Percentiles rank a stretch among this genome's conserved stretches.
phyloP scores from a whole-genome alignment of 1,140 invertebrate species.

The Druon quercuslanigerum region DNA sequence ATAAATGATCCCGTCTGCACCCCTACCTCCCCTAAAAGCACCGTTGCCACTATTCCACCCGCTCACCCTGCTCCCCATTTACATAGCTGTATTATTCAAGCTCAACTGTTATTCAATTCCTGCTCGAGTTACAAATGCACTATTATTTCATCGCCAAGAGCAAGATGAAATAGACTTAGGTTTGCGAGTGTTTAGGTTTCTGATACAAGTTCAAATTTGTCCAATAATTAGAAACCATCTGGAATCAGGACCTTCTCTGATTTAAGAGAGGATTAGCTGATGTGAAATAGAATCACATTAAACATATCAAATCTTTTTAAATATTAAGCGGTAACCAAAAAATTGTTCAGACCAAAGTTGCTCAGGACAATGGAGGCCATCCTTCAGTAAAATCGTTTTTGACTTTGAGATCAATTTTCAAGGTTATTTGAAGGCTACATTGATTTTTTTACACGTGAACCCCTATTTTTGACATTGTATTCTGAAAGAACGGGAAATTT shows the following conservation, averaged over 20 bases:
- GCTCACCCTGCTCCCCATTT: constrained; percentile 58
- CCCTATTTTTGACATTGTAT: too few species aligned
- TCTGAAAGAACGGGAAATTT: too few species aligned
- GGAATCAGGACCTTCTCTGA: constrained; percentile 48
- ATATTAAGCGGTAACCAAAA: too few species aligned
- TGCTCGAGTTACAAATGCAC: constrained; percentile 69
- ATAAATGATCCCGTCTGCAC: constrained; percentile 60
- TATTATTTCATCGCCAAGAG: constrained; percentile 63
- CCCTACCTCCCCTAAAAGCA: constrained; percentile 26
- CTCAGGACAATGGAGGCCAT: too few species aligned
- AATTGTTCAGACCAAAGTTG: too few species aligned
- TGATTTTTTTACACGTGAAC: too few species aligned
- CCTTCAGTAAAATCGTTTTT: too few species aligned
- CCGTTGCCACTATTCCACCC: constrained; percentile 34
- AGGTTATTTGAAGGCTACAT: too few species aligned
- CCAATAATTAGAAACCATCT: neutral
- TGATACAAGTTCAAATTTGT: constrained; percentile 22
- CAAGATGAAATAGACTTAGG: constrained; percentile 19
- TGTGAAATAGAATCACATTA: neutral
- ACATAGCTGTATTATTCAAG: constrained; percentile 75
- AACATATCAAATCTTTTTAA: too few species aligned
- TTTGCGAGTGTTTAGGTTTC: constrained; percentile 19
- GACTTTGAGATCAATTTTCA: too few species aligned
- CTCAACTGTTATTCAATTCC: constrained; percentile 74
- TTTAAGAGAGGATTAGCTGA: constrained; percentile 37